Base-by-base conservation (phyloP, 2,113 vertebrate genomes). In the Lycocorax pyrrhopterus region DNA sequence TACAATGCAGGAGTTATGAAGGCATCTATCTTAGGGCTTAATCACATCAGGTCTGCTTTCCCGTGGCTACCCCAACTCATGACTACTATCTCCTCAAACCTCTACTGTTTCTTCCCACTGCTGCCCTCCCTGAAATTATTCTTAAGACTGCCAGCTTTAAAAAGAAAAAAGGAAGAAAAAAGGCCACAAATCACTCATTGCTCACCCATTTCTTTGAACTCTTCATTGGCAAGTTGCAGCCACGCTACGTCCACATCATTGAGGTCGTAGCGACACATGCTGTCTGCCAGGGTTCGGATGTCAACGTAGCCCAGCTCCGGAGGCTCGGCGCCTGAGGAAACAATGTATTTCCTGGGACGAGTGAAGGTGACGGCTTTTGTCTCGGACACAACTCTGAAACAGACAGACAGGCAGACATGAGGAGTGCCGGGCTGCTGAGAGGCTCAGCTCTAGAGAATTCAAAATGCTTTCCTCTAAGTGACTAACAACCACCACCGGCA, bases 181-280 rank as follows among this genome's bases (percentile, higher is more conserved):
- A 29, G 12, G 12, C 13, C 19, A 25, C 4, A 47, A 30, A 51
- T 22, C 7, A 6, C 11, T 63, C 6, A 10, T 4, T 73, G 78
- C 98, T 99, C 96, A 99, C 99, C 99, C 99, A 99, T 99, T 87
- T 98, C 98, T 64, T 94, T 98, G 90, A 99, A 98, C 72, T 99
- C 99, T 86, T 98, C 96, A 33, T 99, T 99, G 97, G 98, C 97
- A 26, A 98, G 88, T 7, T 99, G 98, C 95, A 99, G 97, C 99
- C 99, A 99, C 0, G 98, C 98, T 3, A 98, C 98, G 0, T 99
- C 99, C 93, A 98, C 97, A 15, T 99, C 99, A 12, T 98, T 98
- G 95, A 99, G 98, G 94, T 99, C 99, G 4, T 99, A 99, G 44
- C 99, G 99, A 64, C 99, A 99, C 49, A 98, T 95, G 1, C 98